Conservation (phyloP, 2,888 invertebrate genomes). For the Epinotia bilunana region DNA sequence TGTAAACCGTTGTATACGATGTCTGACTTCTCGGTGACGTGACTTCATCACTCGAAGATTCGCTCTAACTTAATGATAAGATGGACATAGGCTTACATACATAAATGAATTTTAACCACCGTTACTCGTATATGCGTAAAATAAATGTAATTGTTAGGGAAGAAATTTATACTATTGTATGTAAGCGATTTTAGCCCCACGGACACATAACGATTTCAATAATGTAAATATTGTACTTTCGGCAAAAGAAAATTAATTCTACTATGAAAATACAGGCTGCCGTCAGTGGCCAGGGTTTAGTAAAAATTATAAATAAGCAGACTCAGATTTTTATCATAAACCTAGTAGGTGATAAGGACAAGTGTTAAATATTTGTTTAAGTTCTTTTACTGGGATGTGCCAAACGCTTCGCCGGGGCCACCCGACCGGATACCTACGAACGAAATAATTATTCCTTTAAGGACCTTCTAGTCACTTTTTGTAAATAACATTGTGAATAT, state of each 20-base stretch:
- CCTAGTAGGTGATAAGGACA: conserved; percentile 65
- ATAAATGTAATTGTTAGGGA: conserved; percentile 78
- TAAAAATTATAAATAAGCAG: conserved; percentile 52
- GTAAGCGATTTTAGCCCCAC: conserved; percentile 76
- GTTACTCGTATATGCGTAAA: conserved; percentile 82
- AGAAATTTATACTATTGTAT: conserved; percentile 78
- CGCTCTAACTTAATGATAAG: conserved; percentile 68
- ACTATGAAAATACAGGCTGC: conserved; percentile 44
- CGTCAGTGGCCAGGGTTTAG: conserved; percentile 51
- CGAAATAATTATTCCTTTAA: conserved; percentile 72
- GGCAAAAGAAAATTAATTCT: conserved; percentile 52
- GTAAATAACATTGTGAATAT: conserved; percentile 83
- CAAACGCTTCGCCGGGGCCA: conserved; percentile 77
- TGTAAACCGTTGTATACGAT: conserved; percentile 84
- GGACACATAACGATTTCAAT: conserved; percentile 59
- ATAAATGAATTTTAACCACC: conserved; percentile 81
- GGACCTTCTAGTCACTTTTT: conserved; percentile 81
- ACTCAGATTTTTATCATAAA: conserved; percentile 65
- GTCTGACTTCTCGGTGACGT: conserved; percentile 78
- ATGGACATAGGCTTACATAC: conserved; percentile 66
- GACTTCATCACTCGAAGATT: conserved; percentile 68
- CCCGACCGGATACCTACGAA: conserved; percentile 61
- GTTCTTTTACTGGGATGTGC: conserved; percentile 79
- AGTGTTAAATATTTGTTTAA: conserved; percentile 67
- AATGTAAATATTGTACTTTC: conserved; percentile 71